These are phyloP conservation scores for Conistra vaccinii DNA, from an alignment of 2,888 invertebrate genomes.

Conservation along the genomic window DNA sequence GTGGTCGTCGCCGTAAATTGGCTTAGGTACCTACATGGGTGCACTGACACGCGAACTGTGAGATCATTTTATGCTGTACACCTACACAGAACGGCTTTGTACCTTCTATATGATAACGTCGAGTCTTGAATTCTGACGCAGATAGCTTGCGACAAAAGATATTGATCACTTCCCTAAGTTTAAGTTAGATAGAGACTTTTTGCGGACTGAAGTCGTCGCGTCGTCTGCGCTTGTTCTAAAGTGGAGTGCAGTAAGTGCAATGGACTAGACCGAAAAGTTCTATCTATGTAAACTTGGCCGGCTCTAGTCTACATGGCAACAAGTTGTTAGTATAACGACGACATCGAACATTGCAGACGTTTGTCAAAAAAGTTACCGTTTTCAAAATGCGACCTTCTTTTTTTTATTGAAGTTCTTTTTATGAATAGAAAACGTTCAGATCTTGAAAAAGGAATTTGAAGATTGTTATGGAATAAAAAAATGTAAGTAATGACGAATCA, in stretches of 20 bases:
- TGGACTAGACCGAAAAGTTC: slow-evolving; percentile 72
- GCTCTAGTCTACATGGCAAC: slow-evolving; percentile 66
- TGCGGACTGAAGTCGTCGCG: slow-evolving; percentile 46
- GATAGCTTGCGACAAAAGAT: slow-evolving; percentile 47
- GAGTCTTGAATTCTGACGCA: slow-evolving; percentile 32
- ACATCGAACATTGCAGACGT: slow-evolving; percentile 44
- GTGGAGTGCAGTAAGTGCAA: slow-evolving; percentile 68
- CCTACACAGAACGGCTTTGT: slow-evolving; percentile 28
- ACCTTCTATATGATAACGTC: slow-evolving; percentile 7
- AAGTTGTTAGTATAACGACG: slow-evolving; percentile 65
- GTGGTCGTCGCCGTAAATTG: slow-evolving; percentile 56
- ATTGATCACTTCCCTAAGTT: slow-evolving; percentile 58
- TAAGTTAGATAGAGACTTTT: slow-evolving; percentile 57
- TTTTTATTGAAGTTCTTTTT: background rate
- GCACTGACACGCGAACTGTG: slow-evolving; percentile 56
- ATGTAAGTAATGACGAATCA: background rate
- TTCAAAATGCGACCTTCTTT: slow-evolving; percentile 16
- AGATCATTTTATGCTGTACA: slow-evolving; percentile 47
- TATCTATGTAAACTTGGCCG: slow-evolving; percentile 62
- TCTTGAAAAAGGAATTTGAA: background rate
- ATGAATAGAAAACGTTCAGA: background rate
- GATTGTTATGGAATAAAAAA: background rate
- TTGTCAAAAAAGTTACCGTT: slow-evolving; percentile 44
- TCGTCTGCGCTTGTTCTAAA: slow-evolving; percentile 70
- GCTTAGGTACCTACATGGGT: slow-evolving; percentile 48